Conservation (phyloP, 2,797 vertebrate genomes). For the Podarcis siculus region DNA sequence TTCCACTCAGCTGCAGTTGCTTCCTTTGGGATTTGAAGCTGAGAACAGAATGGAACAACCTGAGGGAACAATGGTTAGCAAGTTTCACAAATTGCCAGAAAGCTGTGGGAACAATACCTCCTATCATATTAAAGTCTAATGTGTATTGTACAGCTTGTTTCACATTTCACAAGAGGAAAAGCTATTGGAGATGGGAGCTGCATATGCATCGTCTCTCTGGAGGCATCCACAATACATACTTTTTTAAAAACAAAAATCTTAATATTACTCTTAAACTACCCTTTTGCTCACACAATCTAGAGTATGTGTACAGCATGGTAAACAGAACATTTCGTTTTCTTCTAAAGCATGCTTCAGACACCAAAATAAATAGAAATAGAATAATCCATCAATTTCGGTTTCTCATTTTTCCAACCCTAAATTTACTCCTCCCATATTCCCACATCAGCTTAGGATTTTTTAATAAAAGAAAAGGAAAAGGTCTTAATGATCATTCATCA, state of each 20-base stretch:
- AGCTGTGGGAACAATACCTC: slow-evolving; percentile 7
- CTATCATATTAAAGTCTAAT: slow-evolving; percentile 7
- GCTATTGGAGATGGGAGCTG: neutral
- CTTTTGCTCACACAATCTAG: neutral
- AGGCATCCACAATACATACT: neutral
- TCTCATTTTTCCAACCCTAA: too few relatives aligned
- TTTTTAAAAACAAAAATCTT: neutral
- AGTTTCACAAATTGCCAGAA: slow-evolving; percentile 31
- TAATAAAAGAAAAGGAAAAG: too few relatives aligned
- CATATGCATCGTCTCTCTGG: neutral
- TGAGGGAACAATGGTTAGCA: slow-evolving; percentile 10
- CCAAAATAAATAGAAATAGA: too few relatives aligned
- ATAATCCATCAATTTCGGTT: neutral
- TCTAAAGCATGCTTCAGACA: neutral
- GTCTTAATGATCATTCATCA: too few relatives aligned
- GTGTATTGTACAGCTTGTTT: neutral
- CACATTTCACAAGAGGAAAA: neutral
- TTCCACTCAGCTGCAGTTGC: slow-evolving; percentile 10
- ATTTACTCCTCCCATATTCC: too few relatives aligned
- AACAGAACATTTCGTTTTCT: neutral
- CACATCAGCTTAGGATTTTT: too few relatives aligned
- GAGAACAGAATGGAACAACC: slow-evolving; percentile 19
- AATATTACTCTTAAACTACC: neutral
- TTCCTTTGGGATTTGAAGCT: slow-evolving; percentile 17
- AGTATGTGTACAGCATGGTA: neutral